Evolutionary conservation across 2,888 invertebrate genomes (phyloP).

Genomic region (Dicycla oo): DNA sequence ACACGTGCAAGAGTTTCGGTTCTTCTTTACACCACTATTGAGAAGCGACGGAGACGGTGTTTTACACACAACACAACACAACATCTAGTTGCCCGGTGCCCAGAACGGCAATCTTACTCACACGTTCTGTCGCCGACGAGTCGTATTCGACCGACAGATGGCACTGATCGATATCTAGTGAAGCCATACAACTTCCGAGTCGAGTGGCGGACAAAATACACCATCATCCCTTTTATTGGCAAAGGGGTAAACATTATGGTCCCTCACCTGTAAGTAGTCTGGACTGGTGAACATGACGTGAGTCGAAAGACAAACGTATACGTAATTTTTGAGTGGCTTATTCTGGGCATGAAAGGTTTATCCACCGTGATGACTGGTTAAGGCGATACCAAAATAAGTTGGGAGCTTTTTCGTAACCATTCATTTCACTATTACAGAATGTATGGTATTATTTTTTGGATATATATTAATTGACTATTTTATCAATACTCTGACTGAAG

Average conservation of each 20-base stretch:
- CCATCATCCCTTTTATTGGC: slow-evolving; percentile 8
- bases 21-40: background rate
- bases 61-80: too few species aligned
- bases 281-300: background rate
- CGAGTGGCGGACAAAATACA: background rate
- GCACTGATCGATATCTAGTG: slow-evolving; percentile 36
- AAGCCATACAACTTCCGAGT: slow-evolving; percentile 29
- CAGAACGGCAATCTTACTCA: background rate
- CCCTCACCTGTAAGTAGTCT: background rate
- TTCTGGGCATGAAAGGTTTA: background rate
- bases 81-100: too few species aligned
- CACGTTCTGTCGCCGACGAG: background rate
- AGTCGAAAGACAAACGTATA: background rate
- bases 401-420: too few species aligned
- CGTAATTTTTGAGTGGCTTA: background rate
- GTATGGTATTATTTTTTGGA: too few species aligned
- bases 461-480: too few species aligned
- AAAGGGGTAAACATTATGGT: slow-evolving; percentile 8
- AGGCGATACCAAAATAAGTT: too few species aligned
- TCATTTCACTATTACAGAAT: too few species aligned
- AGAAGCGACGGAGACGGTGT: background rate
- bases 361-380: background rate
- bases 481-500: too few species aligned
- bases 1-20: background rate
- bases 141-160: slow-evolving; percentile 34